Conservation (phyloP, 2,888 invertebrate species). For the Acanthosepion lycidas region DNA sequence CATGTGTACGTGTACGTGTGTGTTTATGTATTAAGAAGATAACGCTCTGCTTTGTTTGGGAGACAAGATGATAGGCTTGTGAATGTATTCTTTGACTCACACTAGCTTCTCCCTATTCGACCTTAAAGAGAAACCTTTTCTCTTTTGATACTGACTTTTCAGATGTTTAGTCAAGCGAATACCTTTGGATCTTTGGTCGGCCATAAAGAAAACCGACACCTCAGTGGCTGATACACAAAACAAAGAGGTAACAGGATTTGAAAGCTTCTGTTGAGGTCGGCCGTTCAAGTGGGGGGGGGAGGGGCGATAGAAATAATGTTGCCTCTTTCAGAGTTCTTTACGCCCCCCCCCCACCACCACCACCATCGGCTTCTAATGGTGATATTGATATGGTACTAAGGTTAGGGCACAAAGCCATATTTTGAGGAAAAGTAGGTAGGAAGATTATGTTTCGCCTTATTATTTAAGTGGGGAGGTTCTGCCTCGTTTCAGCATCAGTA, state of each 20-base stretch:
- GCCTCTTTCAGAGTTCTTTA: too few relatives aligned
- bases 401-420: too few relatives aligned
- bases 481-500: too few relatives aligned
- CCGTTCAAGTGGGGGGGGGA: not conserved
- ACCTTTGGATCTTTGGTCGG: not conserved
- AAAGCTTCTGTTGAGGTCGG: not conserved
- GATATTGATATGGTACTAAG: too few relatives aligned
- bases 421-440: too few relatives aligned
- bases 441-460: too few relatives aligned
- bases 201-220: not conserved
- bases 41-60: not conserved
- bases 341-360: too few relatives aligned
- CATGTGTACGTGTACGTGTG: too few relatives aligned
- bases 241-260: not conserved
- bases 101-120: not conserved
- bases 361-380: too few relatives aligned
- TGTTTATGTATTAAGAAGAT: not conserved
- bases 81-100: not conserved
- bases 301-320: not conserved
- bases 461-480: too few relatives aligned
- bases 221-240: not conserved
- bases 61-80: constrained; percentile 22
- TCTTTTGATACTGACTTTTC: not conserved
- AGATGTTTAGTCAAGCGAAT: not conserved
- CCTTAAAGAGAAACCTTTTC: not conserved